Conservation (phyloP, 2,888 invertebrate genomes). For the Drosophila siamana region DNA sequence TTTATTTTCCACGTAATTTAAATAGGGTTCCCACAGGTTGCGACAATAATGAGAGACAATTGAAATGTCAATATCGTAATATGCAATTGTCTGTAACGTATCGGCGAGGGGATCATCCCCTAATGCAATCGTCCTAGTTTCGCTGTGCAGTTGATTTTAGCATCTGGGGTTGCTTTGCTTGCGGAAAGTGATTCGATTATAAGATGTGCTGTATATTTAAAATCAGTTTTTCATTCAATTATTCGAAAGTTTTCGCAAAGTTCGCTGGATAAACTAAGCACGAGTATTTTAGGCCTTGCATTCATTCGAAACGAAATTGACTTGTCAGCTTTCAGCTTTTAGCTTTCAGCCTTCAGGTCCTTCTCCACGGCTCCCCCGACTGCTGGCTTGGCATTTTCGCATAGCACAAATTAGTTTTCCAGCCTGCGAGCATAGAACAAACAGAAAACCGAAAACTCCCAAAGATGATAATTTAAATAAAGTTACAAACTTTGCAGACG, state of each 20-base stretch:
- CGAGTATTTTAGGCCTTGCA: slow-evolving; percentile 11
- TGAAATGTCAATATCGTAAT: slow-evolving; percentile 74
- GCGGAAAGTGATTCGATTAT: not conserved
- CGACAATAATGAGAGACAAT: slow-evolving; percentile 72
- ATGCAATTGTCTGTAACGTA: slow-evolving; percentile 64
- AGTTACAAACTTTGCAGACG: slow-evolving; percentile 66
- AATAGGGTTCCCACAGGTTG: slow-evolving; percentile 41
- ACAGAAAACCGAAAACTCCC: slow-evolving; percentile 8
- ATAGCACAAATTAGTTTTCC: slow-evolving; percentile 47
- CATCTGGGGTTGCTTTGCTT: slow-evolving; percentile 6
- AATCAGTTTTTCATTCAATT: slow-evolving; percentile 15
- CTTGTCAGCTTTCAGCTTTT: slow-evolving; percentile 10
- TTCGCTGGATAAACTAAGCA: not conserved
- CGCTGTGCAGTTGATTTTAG: not conserved
- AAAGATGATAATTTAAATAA: slow-evolving; percentile 63
- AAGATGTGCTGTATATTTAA: not conserved
- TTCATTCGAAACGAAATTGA: slow-evolving; percentile 19
- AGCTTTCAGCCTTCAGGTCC: not conserved
- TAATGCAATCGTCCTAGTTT: slow-evolving; percentile 3
- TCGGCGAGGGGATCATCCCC: not conserved
- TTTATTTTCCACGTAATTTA: slow-evolving; percentile 32
- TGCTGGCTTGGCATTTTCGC: slow-evolving; percentile 4
- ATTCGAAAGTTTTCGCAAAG: slow-evolving; percentile 6
- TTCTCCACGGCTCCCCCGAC: not conserved
- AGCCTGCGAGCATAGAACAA: slow-evolving; percentile 29